Percentiles rank a stretch among this genome's conserved stretches.
Conservation (phyloP, 2,888 invertebrate species). For the Pristionchus entomophagus region DNA sequence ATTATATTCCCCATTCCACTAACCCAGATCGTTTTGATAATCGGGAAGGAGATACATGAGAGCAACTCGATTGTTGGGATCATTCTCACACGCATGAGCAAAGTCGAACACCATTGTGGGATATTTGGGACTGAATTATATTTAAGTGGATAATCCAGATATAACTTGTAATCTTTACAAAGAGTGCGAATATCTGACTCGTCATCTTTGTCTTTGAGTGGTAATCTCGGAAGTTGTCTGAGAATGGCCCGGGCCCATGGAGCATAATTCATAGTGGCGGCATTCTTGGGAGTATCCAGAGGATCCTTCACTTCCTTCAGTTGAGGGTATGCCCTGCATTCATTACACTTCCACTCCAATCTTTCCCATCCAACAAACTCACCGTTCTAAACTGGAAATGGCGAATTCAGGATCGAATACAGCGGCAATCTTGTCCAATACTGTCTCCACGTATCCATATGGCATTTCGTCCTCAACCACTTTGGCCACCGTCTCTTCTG, state of each 20-base stretch:
- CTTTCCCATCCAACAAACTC: neutral
- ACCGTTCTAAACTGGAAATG: neutral
- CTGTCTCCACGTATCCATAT: neutral
- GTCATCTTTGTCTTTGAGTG: neutral
- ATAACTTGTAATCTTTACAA: too few species aligned
- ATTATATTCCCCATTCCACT: neutral
- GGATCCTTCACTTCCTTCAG: constrained; percentile 2
- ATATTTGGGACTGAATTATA: neutral
- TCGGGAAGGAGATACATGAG: constrained; percentile 29
- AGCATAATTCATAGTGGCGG: neutral
- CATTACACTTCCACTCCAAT: neutral
- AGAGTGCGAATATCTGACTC: neutral
- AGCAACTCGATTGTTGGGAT: constrained; percentile 35
- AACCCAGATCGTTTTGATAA: neutral
- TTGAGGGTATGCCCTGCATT: neutral
- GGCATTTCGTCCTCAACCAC: neutral
- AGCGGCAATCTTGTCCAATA: constrained; percentile 13
- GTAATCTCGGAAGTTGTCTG: constrained; percentile 10
- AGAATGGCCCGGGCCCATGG: constrained; percentile 43
- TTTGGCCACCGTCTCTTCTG: neutral
- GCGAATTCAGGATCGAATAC: constrained; percentile 41
- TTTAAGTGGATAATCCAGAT: too few species aligned
- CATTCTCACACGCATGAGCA: neutral
- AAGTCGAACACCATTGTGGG: constrained; percentile 8
- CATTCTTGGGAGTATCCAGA: neutral